These are phyloP conservation scores for Gambusia affinis DNA, from an alignment of 2,113 vertebrate genomes.

Conservation along the genomic window DNA sequence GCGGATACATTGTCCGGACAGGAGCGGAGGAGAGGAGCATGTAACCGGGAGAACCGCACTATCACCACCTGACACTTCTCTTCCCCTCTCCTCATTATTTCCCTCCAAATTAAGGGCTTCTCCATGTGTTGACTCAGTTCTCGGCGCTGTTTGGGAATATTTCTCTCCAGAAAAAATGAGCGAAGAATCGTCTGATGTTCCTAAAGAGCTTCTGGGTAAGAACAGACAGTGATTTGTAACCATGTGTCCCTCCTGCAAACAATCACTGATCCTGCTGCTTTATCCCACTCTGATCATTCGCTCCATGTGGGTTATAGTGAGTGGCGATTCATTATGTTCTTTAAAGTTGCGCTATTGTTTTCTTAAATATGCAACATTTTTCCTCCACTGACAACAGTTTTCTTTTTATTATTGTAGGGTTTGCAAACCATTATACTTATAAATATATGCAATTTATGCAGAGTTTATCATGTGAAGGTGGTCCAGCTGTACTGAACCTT, in stretches of 20 bases:
- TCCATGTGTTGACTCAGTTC: constrained; percentile 37
- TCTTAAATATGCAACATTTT: background rate
- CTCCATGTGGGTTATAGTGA: background rate
- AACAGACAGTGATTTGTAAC: constrained; percentile 28
- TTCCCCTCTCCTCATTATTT: constrained; percentile 6
- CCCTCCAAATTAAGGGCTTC: constrained; percentile 11
- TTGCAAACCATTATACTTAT: background rate
- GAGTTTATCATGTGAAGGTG: background rate
- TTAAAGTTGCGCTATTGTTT: background rate
- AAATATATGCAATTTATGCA: background rate
- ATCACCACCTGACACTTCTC: constrained; percentile 73
- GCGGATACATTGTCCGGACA: constrained; percentile 53
- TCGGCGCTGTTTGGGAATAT: constrained; percentile 27
- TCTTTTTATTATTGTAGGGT: background rate
- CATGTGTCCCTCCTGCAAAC: constrained; percentile 54
- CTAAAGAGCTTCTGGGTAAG: constrained; percentile 91
- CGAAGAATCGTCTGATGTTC: constrained; percentile 88
- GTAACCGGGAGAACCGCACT: constrained; percentile 65
- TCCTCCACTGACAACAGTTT: background rate
- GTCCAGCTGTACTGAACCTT: no score
- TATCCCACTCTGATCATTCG: background rate
- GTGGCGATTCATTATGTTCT: background rate
- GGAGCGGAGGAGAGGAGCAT: constrained; percentile 58
- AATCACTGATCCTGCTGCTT: constrained; percentile 24
- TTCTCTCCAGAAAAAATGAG: constrained; percentile 79